Evolutionary conservation across 2,113 vertebrate genomes (phyloP).

Genomic region (Protobothrops flavoviridis): DNA sequence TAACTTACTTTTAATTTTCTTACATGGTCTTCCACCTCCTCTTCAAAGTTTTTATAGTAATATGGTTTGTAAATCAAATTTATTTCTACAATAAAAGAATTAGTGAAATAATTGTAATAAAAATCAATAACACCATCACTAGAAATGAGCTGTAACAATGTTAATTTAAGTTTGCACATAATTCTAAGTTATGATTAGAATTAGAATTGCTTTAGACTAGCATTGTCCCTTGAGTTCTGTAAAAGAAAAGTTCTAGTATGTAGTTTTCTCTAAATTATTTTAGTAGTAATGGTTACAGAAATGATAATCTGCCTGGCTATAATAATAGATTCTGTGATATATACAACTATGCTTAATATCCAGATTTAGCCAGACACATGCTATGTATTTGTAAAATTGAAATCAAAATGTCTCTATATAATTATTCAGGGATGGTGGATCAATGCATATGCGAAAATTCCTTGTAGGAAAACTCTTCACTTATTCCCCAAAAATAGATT

Average conservation of each 20-base stretch:
- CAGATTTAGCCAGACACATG: background rate
- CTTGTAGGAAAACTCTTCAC: background rate
- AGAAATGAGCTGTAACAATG: background rate
- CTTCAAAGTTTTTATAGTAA: constrained; percentile 72
- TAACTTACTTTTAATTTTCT: constrained; percentile 76
- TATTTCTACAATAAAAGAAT: constrained; percentile 73
- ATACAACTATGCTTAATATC: background rate
- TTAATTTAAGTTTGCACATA: background rate
- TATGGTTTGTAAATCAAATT: constrained; percentile 74
- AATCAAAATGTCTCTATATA: background rate
- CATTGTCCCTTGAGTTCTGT: background rate
- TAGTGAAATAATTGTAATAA: constrained; percentile 14
- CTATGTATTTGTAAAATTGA: background rate
- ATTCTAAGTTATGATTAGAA: background rate
- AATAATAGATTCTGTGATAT: background rate
- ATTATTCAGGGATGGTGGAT: background rate
- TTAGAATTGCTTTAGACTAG: background rate
- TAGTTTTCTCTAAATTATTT: background rate
- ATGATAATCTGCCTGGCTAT: background rate
- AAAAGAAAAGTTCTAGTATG: background rate
- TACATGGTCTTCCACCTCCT: constrained; percentile 74
- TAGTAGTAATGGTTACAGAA: background rate
- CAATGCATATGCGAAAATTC: background rate
- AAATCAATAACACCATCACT: background rate
- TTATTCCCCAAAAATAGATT: background rate